Percentiles rank a stretch among this genome's conserved stretches.
Conservation (phyloP, 2,888 invertebrate genomes). For the Ormyrus thymus region DNA sequence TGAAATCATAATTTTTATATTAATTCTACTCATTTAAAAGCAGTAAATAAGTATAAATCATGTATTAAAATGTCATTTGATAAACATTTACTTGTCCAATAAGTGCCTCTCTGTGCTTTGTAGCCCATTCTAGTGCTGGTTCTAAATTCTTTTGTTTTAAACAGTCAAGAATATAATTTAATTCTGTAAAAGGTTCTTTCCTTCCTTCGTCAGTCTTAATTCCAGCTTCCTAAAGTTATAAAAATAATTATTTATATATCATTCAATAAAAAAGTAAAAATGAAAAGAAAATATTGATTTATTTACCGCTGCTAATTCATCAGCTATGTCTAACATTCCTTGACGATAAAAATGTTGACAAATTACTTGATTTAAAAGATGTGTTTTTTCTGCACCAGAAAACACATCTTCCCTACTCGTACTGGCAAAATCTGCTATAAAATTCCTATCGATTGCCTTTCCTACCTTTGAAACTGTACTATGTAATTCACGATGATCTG, state of each 20-base stretch:
- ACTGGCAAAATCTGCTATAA: slow-evolving; percentile 92
- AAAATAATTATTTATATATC: slow-evolving; percentile 9
- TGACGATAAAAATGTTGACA: slow-evolving; percentile 97
- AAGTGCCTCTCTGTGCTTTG: slow-evolving; percentile 84
- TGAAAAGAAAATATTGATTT: background rate
- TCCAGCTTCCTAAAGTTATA: slow-evolving; percentile 80
- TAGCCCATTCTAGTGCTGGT: slow-evolving; percentile 92
- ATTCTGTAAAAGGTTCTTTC: slow-evolving; percentile 87
- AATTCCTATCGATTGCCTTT: slow-evolving; percentile 96
- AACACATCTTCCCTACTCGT: slow-evolving; percentile 91
- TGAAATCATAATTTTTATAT: slow-evolving; percentile 59
- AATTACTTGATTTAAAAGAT: slow-evolving; percentile 89
- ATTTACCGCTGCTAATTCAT: slow-evolving; percentile 82
- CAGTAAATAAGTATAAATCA: background rate
- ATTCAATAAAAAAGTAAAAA: slow-evolving; percentile 14
- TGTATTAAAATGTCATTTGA: background rate
- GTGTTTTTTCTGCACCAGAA: slow-evolving; percentile 81
- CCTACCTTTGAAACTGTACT: slow-evolving; percentile 94
- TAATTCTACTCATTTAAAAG: background rate
- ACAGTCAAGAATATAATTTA: slow-evolving; percentile 92
- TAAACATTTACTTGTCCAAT: slow-evolving; percentile 76
- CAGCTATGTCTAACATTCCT: slow-evolving; percentile 95
- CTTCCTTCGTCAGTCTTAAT: slow-evolving; percentile 80
- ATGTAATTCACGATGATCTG: slow-evolving; percentile 90
- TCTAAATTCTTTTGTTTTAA: slow-evolving; percentile 87